Conservation (phyloP, 2,113 vertebrate species). For the Hippopotamus amphibius region DNA sequence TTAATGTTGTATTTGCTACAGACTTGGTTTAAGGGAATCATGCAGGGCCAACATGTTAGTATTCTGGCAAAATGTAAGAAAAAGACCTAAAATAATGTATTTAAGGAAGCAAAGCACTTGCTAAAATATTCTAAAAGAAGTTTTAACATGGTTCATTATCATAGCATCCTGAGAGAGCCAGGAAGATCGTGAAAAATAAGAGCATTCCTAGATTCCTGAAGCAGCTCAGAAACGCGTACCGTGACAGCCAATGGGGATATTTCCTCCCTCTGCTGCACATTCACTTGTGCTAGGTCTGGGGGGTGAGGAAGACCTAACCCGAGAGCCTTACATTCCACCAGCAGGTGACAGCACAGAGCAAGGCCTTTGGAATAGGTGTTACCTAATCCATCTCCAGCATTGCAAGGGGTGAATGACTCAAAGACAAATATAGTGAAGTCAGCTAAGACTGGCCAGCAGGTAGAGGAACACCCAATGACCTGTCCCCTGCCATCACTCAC, state of each 20-base stretch:
- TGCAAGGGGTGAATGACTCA: neutral
- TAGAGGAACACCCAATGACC: neutral
- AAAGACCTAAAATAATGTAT: neutral
- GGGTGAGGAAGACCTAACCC: neutral
- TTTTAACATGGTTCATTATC: neutral
- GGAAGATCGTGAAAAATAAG: neutral
- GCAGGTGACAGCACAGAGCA: neutral
- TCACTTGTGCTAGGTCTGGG: neutral
- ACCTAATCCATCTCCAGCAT: neutral
- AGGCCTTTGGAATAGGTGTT: neutral
- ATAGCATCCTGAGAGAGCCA: rapidly evolving
- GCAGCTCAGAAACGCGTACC: neutral
- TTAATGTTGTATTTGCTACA: neutral
- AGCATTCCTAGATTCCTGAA: neutral
- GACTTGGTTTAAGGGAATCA: neutral
- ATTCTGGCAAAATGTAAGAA: neutral
- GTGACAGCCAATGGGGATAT: too few relatives aligned
- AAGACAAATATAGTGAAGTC: neutral
- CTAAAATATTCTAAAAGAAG: neutral
- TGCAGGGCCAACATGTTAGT: neutral
- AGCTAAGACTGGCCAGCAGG: neutral
- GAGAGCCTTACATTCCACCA: neutral
- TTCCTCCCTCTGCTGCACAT: neutral
- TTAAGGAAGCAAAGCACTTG: neutral
- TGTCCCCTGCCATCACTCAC: neutral